Percentiles rank a stretch among this genome's conserved stretches.
phyloP scores from a whole-genome alignment of 2,888 invertebrate genomes.

The Sesia apiformis region DNA sequence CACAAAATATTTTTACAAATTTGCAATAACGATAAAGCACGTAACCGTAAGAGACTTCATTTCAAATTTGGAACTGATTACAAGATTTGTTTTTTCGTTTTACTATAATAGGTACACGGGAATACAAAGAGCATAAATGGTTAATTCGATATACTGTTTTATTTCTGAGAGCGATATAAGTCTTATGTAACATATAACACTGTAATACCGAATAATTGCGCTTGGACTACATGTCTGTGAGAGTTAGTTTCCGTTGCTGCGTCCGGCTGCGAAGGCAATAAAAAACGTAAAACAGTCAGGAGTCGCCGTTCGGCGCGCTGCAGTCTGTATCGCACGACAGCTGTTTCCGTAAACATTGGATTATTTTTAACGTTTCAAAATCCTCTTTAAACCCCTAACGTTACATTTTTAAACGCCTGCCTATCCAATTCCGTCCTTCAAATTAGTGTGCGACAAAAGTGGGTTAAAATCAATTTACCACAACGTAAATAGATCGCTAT shows the following conservation, averaged over 20 bases:
- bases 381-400: neutral
- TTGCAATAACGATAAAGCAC: too few relatives aligned
- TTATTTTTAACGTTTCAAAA: neutral
- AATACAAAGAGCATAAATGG: too few relatives aligned
- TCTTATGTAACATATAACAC: slow-evolving; percentile 13
- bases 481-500: too few relatives aligned
- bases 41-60: too few relatives aligned
- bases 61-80: too few relatives aligned
- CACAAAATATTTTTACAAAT: too few relatives aligned
- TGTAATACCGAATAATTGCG: neutral
- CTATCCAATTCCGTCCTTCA: too few relatives aligned
- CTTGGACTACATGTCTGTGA: neutral
- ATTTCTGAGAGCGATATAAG: slow-evolving; percentile 27
- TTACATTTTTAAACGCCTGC: neutral
- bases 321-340: slow-evolving; percentile 5
- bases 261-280: slow-evolving; percentile 3
- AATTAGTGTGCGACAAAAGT: too few relatives aligned
- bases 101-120: too few relatives aligned
- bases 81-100: too few relatives aligned
- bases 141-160: too few relatives aligned
- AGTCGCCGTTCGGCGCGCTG: slow-evolving; percentile 1
- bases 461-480: too few relatives aligned
- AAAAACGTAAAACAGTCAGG: slow-evolving; percentile 1
- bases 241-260: neutral
- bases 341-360: slow-evolving; percentile 8